phyloP scores from a whole-genome alignment of 2,888 invertebrate species.

The Sesamia inferens region DNA sequence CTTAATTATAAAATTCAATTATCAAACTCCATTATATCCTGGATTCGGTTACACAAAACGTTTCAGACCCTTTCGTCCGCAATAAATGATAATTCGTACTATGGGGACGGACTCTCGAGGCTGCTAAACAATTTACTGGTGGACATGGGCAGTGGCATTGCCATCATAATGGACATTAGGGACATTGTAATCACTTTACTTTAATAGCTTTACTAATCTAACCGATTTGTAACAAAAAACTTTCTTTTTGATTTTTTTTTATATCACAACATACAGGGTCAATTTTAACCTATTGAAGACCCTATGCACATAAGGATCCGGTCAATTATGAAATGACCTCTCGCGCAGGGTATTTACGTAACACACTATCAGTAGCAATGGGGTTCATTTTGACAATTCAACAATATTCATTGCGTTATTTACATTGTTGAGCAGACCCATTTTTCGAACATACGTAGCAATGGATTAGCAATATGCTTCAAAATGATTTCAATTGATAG shows the following conservation, averaged over 20 bases:
- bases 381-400: too few species aligned
- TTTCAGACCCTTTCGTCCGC: slow-evolving; percentile 40
- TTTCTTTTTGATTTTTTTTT: neutral
- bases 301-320: too few species aligned
- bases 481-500: too few species aligned
- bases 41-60: slow-evolving; percentile 40
- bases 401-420: too few species aligned
- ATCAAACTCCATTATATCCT: slow-evolving; percentile 44
- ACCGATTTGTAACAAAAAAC: neutral
- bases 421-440: too few species aligned
- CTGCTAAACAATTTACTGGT: slow-evolving; percentile 29
- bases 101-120: neutral
- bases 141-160: slow-evolving; percentile 17
- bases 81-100: slow-evolving; percentile 49
- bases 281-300: too few species aligned
- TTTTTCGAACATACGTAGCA: too few species aligned
- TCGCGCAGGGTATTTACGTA: too few species aligned
- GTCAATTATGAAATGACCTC: too few species aligned
- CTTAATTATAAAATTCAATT: slow-evolving; percentile 59
- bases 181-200: slow-evolving; percentile 18
- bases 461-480: too few species aligned
- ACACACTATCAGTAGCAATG: too few species aligned
- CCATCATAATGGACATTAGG: slow-evolving; percentile 19
- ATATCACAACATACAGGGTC: too few species aligned
- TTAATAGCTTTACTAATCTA: neutral